These are phyloP conservation scores for Loripinus fragilis DNA, from an alignment of 2,888 invertebrate genomes.

Conservation along the genomic window DNA sequence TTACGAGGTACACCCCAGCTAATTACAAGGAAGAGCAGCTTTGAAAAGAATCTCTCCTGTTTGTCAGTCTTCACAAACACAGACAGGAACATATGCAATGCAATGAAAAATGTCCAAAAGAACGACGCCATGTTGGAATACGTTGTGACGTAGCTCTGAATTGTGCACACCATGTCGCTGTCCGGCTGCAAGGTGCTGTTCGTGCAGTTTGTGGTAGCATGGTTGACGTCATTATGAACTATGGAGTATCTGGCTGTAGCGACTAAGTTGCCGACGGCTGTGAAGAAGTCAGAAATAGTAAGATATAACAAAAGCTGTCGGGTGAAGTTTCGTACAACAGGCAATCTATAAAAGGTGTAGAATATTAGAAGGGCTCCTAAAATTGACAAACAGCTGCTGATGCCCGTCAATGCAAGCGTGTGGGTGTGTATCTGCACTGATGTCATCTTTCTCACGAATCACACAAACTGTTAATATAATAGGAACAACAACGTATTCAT, in stretches of 20 bases:
- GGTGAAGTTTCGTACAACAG: slow-evolving; percentile 45
- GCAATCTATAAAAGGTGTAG: slow-evolving; percentile 39
- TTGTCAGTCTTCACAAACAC: slow-evolving; percentile 16
- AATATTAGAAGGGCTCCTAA: slow-evolving; percentile 60
- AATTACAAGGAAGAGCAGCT: background rate
- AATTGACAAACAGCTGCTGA: slow-evolving; percentile 57
- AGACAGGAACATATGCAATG: slow-evolving; percentile 40
- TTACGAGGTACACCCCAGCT: slow-evolving; percentile 10
- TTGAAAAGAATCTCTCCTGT: background rate
- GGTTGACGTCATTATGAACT: slow-evolving; percentile 22
- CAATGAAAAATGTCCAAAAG: slow-evolving; percentile 52
- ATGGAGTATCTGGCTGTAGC: slow-evolving; percentile 43
- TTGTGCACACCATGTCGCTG: slow-evolving; percentile 30
- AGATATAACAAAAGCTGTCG: slow-evolving; percentile 59
- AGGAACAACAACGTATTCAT: too few species aligned
- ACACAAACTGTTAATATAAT: too few species aligned
- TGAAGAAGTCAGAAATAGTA: slow-evolving; percentile 58
- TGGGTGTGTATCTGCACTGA: background rate
- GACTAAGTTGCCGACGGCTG: slow-evolving; percentile 53
- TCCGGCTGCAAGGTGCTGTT: background rate
- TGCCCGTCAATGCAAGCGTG: slow-evolving; percentile 37
- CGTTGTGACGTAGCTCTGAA: slow-evolving; percentile 54
- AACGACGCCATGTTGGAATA: slow-evolving; percentile 52
- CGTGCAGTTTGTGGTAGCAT: background rate
- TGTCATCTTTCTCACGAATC: too few species aligned